phyloP scores from a whole-genome alignment of 2,113 vertebrate species.

The Helogale parvula region DNA sequence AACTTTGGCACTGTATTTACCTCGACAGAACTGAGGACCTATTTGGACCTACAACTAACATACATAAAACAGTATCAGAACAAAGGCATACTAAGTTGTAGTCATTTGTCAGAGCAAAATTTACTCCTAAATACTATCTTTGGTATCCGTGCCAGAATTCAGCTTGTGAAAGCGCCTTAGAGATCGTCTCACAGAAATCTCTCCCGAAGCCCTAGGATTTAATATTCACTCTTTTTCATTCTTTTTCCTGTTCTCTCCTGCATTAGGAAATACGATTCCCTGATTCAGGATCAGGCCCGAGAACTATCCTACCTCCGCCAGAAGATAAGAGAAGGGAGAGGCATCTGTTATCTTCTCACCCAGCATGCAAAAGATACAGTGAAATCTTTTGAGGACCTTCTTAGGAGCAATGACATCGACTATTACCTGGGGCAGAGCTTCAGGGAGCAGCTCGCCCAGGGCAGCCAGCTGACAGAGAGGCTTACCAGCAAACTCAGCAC shows the following conservation, averaged over 20 bases:
- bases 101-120: background rate
- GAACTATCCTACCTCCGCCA: conserved; percentile 95
- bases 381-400: conserved; percentile 95
- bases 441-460: conserved; percentile 92
- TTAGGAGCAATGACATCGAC: conserved; percentile 93
- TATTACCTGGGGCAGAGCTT: conserved; percentile 96
- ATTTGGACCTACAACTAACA: background rate
- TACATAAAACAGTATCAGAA: background rate
- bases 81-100: background rate
- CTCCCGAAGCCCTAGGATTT: background rate
- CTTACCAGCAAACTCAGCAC: conserved; percentile 90
- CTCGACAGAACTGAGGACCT: background rate
- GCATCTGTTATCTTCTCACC: conserved; percentile 89
- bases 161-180: background rate
- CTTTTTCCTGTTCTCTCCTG: background rate
- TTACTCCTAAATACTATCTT: background rate
- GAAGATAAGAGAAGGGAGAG: conserved; percentile 89
- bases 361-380: conserved; percentile 91
- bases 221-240: background rate
- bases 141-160: background rate
- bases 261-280: conserved; percentile 90
- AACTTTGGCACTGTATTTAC: background rate
- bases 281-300: conserved; percentile 95
- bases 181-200: background rate
- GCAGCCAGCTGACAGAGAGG: conserved; percentile 87